A percentile compares a stretch with the other conserved stretches of the same genome.
These are phyloP conservation scores for Charaxes varanes DNA, from an alignment of 1,140 invertebrate genomes.

Conservation along the genomic window DNA sequence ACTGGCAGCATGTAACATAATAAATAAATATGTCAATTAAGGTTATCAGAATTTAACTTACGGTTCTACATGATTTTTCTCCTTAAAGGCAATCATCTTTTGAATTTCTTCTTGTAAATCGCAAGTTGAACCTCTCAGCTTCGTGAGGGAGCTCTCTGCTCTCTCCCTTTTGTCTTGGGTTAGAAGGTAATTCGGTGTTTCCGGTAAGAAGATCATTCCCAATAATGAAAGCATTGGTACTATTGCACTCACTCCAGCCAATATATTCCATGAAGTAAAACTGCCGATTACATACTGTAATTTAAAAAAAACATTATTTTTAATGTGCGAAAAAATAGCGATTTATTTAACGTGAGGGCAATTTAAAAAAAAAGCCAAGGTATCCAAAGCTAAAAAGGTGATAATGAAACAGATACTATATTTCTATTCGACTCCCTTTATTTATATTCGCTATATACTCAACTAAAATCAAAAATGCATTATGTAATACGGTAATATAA, in stretches of 20 bases:
- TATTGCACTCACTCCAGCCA: constrained; percentile 76
- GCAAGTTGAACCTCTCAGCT: constrained; percentile 78
- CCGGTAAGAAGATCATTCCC: constrained; percentile 79
- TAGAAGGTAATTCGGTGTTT: constrained; percentile 82
- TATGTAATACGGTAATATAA: too few species aligned
- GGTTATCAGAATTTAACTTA: too few species aligned
- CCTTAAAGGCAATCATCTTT: constrained; percentile 76
- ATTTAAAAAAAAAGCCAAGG: too few species aligned
- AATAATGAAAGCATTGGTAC: constrained; percentile 76
- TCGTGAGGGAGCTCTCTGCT: constrained; percentile 75
- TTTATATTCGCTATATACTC: not conserved
- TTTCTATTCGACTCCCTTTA: not conserved
- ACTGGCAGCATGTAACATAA: too few species aligned
- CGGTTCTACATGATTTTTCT: constrained; percentile 78
- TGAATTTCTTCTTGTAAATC: constrained; percentile 79
- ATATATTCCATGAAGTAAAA: constrained; percentile 74
- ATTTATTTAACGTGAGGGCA: too few species aligned
- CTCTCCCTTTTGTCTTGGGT: constrained; percentile 77
- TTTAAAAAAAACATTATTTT: constrained; percentile 13
- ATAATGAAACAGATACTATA: not conserved
- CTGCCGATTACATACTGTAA: constrained; percentile 80
- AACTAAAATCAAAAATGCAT: too few species aligned
- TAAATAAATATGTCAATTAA: too few species aligned
- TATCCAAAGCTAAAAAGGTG: not conserved
- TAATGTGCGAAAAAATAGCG: too few species aligned